A percentile compares a stretch with the other conserved stretches of the same genome.
phyloP scores from a whole-genome alignment of 2,888 invertebrate species.

The Strigamia transsilvanica region DNA sequence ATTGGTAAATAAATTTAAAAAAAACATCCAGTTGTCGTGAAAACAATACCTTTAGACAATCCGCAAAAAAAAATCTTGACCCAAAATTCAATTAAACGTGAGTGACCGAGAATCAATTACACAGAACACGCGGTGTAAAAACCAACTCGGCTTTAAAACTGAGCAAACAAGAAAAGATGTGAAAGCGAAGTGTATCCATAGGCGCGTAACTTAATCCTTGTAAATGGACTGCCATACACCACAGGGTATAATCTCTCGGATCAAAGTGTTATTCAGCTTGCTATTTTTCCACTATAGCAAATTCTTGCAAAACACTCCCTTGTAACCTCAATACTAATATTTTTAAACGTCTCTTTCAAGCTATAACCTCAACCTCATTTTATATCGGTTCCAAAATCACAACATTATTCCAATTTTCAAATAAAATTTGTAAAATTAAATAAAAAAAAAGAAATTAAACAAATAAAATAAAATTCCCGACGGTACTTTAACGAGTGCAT shows the following conservation, averaged over 20 bases:
- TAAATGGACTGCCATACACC: constrained; percentile 22
- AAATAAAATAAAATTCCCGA: neutral
- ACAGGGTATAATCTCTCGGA: constrained; percentile 26
- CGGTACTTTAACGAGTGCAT: neutral
- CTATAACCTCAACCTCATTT: neutral
- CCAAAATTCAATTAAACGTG: neutral
- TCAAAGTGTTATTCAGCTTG: constrained; percentile 6
- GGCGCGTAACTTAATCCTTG: constrained; percentile 21
- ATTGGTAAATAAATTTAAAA: no score
- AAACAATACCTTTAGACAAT: no score
- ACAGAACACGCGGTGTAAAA: neutral
- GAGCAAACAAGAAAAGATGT: constrained; percentile 5
- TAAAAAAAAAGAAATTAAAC: no score
- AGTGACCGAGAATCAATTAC: neutral
- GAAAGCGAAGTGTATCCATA: constrained; percentile 1
- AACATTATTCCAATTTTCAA: neutral
- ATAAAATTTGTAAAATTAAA: no score
- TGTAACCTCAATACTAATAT: neutral
- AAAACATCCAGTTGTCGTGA: no score
- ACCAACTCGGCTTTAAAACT: neutral
- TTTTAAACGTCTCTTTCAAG: neutral
- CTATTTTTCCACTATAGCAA: neutral
- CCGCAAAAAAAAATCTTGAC: neutral
- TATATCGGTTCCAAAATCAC: no score
- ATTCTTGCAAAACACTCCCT: neutral